Base-by-base conservation (phyloP, 2,797 vertebrate species). In the Triplophysa bombifrons region DNA sequence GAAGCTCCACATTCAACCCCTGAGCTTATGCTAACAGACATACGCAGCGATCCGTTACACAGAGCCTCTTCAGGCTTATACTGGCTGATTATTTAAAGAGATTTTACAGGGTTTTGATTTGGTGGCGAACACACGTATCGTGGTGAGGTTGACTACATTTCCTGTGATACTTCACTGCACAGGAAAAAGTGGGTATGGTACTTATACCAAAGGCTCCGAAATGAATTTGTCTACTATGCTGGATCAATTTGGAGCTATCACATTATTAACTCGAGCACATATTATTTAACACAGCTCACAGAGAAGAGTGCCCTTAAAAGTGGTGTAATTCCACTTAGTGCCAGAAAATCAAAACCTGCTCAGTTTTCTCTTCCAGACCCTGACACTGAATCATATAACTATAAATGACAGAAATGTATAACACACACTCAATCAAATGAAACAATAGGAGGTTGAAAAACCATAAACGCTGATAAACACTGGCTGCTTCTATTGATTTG, bases 331-430 rank as follows among this genome's bases (percentile, higher is more conserved):
- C 16, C 20, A 44, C 73, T 55, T 65, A 34, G 27, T 38, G 60
- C 60, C 60, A 38, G 60, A 66, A 72, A 44, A 44, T 72, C 7
- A 50, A 72, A 30, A 76, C 20, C 70, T 66, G 48, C 63, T 74
- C 51, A 69, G 58, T 58, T 48, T 72, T 55, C 30, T 61, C 19
- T 74, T 50, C 34, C 66, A 60, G 55, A 38, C 13, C 69, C 41
- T 73, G 17, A 58, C 60, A 68, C 56, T 60, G 56, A 68, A 72
- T 56, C 64, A 50, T 68, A 74, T 68, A 63, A 84, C 77, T 46
- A n/a, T 64, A 56, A 72, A 69, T 78, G 82, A 71, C 84, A 82
- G 78, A 81, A 74, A 80, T 81, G 76, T 83, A 84, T 84, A 80
- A 81, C 14, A 75, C 25, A 19, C 78, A 30, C 58, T 74, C 82